These are phyloP conservation scores for Diadophis punctatus DNA, from an alignment of 2,113 vertebrate genomes.

Conservation along the genomic window DNA sequence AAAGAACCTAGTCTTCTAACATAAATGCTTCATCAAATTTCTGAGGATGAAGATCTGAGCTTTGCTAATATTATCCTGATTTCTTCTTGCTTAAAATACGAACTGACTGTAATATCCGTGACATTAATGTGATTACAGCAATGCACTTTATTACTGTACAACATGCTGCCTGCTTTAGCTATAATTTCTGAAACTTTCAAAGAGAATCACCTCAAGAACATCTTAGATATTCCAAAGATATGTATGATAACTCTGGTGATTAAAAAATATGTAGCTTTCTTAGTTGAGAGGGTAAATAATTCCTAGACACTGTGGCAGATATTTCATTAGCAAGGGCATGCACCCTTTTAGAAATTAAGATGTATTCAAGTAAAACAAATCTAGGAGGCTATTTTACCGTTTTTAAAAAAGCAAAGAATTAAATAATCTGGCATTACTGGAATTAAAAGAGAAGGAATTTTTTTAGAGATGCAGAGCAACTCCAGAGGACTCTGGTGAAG, in stretches of 20 bases:
- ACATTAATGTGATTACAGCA: background rate
- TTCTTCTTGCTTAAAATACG: background rate
- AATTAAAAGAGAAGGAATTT: background rate
- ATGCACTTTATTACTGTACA: background rate
- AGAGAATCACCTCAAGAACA: background rate
- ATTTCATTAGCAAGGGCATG: background rate
- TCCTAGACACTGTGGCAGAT: background rate
- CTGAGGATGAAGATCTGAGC: background rate
- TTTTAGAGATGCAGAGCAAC: background rate
- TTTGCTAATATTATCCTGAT: background rate
- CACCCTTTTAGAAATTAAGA: background rate
- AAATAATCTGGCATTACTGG: background rate
- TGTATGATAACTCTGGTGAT: background rate
- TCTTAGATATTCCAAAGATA: background rate
- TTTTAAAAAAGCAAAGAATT: background rate
- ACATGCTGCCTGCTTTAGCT: background rate
- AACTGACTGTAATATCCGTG: background rate
- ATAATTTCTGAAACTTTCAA: slow-evolving; percentile 1
- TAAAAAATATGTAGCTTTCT: background rate
- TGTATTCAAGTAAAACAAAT: background rate
- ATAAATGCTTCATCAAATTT: background rate
- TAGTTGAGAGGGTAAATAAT: background rate
- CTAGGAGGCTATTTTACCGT: background rate
- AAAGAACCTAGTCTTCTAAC: background rate
- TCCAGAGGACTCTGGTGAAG: background rate